These are phyloP conservation scores for Bettongia penicillata DNA, from an alignment of 2,113 vertebrate species.

Conservation along the genomic window DNA sequence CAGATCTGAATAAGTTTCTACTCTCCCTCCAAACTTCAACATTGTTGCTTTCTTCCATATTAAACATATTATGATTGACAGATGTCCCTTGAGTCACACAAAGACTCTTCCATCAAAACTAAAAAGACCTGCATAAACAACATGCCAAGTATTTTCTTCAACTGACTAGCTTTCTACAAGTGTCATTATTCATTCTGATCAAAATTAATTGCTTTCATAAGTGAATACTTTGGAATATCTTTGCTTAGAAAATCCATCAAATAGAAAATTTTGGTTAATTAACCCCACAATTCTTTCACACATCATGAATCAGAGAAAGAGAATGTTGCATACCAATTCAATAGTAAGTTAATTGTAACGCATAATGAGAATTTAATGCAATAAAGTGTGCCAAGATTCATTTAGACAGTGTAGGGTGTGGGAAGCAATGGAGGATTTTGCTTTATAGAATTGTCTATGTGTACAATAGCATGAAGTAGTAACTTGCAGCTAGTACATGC, in stretches of 20 bases:
- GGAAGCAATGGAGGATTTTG: neutral
- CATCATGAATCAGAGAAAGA: conserved; percentile 35
- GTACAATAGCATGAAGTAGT: conserved; percentile 9
- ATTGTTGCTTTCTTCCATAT: neutral
- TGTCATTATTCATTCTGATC: conserved; percentile 2
- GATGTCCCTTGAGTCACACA: neutral
- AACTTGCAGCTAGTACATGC: neutral
- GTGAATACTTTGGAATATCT: neutral
- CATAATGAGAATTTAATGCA: conserved; percentile 46
- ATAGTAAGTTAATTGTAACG: conserved; percentile 33
- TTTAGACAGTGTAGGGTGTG: conserved; percentile 11
- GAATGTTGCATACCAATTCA: conserved; percentile 36
- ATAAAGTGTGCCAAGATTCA: conserved; percentile 18
- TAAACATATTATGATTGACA: conserved; percentile 20
- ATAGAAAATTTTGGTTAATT: conserved; percentile 38
- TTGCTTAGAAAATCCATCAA: neutral
- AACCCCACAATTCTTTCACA: conserved; percentile 5
- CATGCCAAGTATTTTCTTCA: conserved; percentile 23
- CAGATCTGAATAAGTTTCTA: conserved; percentile 44
- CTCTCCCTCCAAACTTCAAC: conserved; percentile 11
- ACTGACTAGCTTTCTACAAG: neutral
- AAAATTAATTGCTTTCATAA: conserved; percentile 6
- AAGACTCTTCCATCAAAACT: conserved; percentile 1
- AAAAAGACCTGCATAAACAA: conserved; percentile 6
- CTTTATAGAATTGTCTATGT: conserved; percentile 14